phyloP scores from a whole-genome alignment of 2,888 invertebrate genomes.

The Drosophila borborema region DNA sequence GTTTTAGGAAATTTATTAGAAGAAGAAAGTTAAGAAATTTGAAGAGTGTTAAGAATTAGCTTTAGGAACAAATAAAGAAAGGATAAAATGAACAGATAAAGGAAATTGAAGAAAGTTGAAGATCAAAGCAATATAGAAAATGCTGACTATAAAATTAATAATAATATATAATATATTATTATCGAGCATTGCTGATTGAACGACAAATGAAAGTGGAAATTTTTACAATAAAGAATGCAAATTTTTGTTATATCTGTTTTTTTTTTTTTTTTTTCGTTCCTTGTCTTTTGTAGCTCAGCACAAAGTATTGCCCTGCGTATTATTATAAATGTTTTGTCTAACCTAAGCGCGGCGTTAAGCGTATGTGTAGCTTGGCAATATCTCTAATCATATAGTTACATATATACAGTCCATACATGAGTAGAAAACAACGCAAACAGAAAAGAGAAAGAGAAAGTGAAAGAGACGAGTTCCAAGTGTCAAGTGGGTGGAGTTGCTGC shows the following conservation, averaged over 20 bases:
- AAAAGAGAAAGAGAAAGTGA: too few species aligned
- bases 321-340: conserved; percentile 15
- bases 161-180: background rate
- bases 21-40: background rate
- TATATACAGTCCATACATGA: conserved; percentile 48
- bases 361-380: conserved; percentile 62
- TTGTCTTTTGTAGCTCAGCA: background rate
- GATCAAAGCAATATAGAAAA: background rate
- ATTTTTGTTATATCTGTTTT: background rate
- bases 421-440: conserved; percentile 1
- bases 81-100: background rate
- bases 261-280: background rate
- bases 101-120: background rate
- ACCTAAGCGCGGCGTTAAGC: conserved; percentile 59
- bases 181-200: background rate
- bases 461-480: background rate
- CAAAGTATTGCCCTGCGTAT: conserved; percentile 1
- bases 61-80: background rate
- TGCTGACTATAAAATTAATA: background rate
- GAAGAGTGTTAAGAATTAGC: background rate
- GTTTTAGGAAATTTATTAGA: too few species aligned
- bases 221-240: background rate
- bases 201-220: background rate
- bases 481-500: background rate
- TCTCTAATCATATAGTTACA: conserved; percentile 58